Base-by-base conservation (phyloP, 2,888 invertebrate species). In the Polydrusus cervinus region DNA sequence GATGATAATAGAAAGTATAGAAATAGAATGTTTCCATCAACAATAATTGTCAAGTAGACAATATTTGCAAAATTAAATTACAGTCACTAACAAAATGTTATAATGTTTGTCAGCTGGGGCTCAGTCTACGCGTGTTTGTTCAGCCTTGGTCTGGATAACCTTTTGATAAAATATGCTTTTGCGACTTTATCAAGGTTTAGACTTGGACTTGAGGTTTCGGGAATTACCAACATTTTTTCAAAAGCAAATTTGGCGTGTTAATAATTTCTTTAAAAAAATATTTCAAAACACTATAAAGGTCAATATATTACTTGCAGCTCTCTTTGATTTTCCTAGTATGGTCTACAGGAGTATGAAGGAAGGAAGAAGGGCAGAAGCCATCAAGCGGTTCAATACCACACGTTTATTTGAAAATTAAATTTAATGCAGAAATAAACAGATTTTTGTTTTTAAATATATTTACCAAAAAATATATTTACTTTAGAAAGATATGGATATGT, bases 101-200 rank as follows among this genome's bases (percentile, higher is more conserved):
- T 38, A 60, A 38, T 11, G 13, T 53, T 53, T 51, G 51, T 11
- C 51, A 34, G 30, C 34, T 55, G 14, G 55, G 34, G 34, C 34
- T 55, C 30, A 14, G 30, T 38, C 10, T 9, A 38, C 16, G 57
- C 6, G 57, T 60, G 16, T 60, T 6, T 60, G 38, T 38, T 60
- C 18, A 53, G 43, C 67, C 67, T 53, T 66, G 66, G 18, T 38
- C 40, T 18, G 18, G 67, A 53, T 67, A 67, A 67, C 67, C 67
- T 67, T 18, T 18, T 40, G 67, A 67, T 67, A 67, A 47, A 13
- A 51, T 18, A 60, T 60, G 38, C 57, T 60, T 60, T 60, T 60
- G 38, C 57, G 57, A 38, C 57, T 60, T 38, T 53, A 47, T 38
- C 25, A 60, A 60, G n/a, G 38, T 38, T 38, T 34, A 40, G 16